Evolutionary conservation across 1,140 invertebrate genomes (phyloP), one percentile per base, ranked within the genome.

Genomic region (Apis mellifera): DNA sequence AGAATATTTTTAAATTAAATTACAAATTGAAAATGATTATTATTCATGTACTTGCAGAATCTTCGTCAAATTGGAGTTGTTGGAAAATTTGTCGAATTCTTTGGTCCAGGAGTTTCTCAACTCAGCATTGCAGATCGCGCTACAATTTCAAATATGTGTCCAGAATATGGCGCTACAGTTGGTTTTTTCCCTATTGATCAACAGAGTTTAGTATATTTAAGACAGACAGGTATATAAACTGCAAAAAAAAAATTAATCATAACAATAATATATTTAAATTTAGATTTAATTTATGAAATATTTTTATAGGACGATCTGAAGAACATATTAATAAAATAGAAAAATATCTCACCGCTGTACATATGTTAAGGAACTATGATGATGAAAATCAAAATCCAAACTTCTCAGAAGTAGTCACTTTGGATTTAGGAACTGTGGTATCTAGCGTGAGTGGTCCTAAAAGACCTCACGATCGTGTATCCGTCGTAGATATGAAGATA

Each of bases 41-140:
- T 9, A 3, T 15, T 17, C 23, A 42, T 55, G 15, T 70, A 81
- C 81, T 94, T 94, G 23, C 90, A 98, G 97, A 97, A 99, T 94
- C 95, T 99, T 74, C 95, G 99, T 54, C 97, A 98, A 92, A 90
- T 99, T 68, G 99, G 99, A 71, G 99, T 99, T 48, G 99, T 99
- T 66, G 99, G 98, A 65, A 99, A 99, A 92, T 99, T 99, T 95
- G 99, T 99, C 4, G 99, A 99, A 95, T 99, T 99, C 94, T 99
- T 98, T 93, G 99, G 99, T 0, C 96, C 98, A 0, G 99, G 99
- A 12, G 98, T 99, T 15, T 92, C 96, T 1, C 96, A 97, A 79
- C 93, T 99, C 2, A 99, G 98, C 68, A 98, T 99, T 73, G 99
- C 99, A 7, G 99, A 99, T 94, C 93, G 99, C 82, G 98, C 97